A percentile compares a stretch with the other conserved stretches of the same genome.
phyloP scores from a whole-genome alignment of 2,888 invertebrate species.

The Drosophila kanekoi region DNA sequence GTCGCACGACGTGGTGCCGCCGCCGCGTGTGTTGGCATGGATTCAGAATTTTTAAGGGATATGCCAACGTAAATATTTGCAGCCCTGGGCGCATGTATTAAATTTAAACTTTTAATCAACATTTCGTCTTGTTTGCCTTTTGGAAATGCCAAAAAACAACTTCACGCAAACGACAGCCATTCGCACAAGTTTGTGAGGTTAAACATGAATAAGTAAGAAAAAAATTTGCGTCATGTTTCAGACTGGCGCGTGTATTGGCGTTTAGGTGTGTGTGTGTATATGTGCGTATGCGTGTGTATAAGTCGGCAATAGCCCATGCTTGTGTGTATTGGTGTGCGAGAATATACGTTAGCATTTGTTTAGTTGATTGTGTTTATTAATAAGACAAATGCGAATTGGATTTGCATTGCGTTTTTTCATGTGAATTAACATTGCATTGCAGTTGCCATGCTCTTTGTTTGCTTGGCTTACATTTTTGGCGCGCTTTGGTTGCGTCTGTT shows the following conservation, averaged over 20 bases:
- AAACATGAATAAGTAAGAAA: conserved; percentile 41
- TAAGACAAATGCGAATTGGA: conserved; percentile 4
- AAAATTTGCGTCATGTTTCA: conserved; percentile 72
- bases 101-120: background rate
- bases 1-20: conserved; percentile 47
- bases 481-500: conserved; percentile 57
- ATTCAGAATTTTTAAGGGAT: background rate
- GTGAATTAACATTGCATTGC: conserved; percentile 33
- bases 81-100: background rate
- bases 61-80: background rate
- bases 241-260: conserved; percentile 63
- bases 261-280: conserved; percentile 27
- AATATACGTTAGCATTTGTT: conserved; percentile 38
- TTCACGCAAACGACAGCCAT: background rate
- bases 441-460: conserved; percentile 28
- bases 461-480: conserved; percentile 56
- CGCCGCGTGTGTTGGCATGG: conserved; percentile 24
- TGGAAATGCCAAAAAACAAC: conserved; percentile 1
- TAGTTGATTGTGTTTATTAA: conserved; percentile 36
- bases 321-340: conserved; percentile 6
- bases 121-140: conserved; percentile 7
- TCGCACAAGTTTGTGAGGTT: conserved; percentile 58
- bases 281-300: conserved; percentile 5
- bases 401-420: conserved; percentile 17
- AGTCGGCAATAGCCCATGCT: conserved; percentile 6